Percentiles rank a stretch among this genome's conserved stretches.
Evolutionary conservation across 2,888 invertebrate genomes (phyloP).

Genomic region (Lycocerus yunnanus): DNA sequence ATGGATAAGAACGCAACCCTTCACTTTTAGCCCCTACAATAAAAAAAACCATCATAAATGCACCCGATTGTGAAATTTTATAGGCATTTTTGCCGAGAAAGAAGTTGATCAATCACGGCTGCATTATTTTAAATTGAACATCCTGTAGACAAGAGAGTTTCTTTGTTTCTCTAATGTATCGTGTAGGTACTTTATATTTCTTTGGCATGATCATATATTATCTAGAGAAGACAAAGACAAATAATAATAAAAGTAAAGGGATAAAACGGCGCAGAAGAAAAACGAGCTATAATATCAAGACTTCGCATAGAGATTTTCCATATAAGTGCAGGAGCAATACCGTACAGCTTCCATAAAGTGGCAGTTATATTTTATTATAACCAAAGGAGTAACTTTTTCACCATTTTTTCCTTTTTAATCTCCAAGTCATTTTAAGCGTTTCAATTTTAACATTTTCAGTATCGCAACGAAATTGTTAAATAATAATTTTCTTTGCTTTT

Average conservation of each 20-base stretch:
- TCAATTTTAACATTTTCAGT: background rate
- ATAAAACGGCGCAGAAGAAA: slow-evolving; percentile 8
- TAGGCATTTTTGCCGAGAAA: background rate
- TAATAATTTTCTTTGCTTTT: background rate
- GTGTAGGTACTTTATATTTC: slow-evolving; percentile 1
- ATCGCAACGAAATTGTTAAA: background rate
- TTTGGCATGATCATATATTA: slow-evolving; percentile 6
- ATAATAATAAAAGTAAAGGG: slow-evolving; percentile 6
- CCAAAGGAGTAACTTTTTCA: slow-evolving; percentile 2
- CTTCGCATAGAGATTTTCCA: slow-evolving; percentile 17
- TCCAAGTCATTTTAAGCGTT: background rate
- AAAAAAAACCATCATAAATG: background rate
- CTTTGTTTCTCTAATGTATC: slow-evolving; percentile 16
- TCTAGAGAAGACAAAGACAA: slow-evolving; percentile 12
- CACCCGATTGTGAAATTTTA: background rate
- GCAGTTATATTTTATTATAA: slow-evolving; percentile 20
- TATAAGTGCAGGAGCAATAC: slow-evolving; percentile 23
- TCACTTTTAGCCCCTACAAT: background rate
- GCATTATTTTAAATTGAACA: slow-evolving; percentile 6
- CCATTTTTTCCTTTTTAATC: background rate
- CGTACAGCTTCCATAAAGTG: slow-evolving; percentile 19
- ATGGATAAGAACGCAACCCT: background rate
- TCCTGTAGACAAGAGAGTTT: slow-evolving; percentile 3
- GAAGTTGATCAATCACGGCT: background rate
- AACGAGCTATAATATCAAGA: slow-evolving; percentile 13